phyloP scores from a whole-genome alignment of 2,888 invertebrate species.

The Tortrix viridana region DNA sequence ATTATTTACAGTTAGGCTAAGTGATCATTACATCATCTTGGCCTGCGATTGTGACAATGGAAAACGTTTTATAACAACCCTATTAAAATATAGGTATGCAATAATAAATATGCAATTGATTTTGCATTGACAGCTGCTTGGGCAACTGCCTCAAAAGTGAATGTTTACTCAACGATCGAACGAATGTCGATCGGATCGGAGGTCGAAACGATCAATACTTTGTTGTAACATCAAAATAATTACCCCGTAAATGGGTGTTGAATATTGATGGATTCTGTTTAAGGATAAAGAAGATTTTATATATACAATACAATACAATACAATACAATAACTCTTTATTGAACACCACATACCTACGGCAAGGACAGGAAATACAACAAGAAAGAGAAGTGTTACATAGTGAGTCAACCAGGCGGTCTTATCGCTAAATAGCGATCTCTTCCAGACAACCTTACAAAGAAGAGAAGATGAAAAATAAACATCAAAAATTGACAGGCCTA shows the following conservation, averaged over 20 bases:
- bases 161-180: constrained; percentile 27
- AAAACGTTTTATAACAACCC: neutral
- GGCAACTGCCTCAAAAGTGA: constrained; percentile 22
- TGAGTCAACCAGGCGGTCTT: no score
- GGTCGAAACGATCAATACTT: constrained; percentile 34
- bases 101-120: constrained; percentile 1
- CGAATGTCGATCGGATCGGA: constrained; percentile 27
- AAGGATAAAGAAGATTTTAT: no score
- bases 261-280: constrained; percentile 7
- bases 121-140: constrained; percentile 17
- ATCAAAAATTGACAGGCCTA: no score
- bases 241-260: constrained; percentile 14
- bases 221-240: constrained; percentile 28
- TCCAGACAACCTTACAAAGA: no score
- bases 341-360: no score
- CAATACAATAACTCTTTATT: no score
- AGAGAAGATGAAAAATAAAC: no score
- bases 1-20: no score
- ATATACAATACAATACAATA: no score
- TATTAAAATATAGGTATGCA: neutral
- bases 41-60: neutral
- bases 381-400: no score
- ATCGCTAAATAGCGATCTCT: no score
- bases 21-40: neutral
- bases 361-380: no score